A percentile compares a stretch with the other conserved stretches of the same genome.
Evolutionary conservation across 2,888 invertebrate genomes (phyloP).

Genomic region (Mechanitis mazaeus): DNA sequence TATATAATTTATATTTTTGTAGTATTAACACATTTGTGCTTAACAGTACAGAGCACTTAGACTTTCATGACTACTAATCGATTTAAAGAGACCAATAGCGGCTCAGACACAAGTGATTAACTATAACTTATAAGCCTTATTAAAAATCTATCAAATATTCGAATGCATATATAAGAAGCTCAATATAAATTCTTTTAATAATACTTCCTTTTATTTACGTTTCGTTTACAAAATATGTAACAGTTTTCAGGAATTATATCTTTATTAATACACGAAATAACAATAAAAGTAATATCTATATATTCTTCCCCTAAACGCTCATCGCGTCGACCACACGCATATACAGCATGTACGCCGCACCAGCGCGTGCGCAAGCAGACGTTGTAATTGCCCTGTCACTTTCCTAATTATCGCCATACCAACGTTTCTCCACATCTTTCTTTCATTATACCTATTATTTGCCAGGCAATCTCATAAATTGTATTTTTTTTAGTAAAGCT

Average conservation of each 20-base stretch:
- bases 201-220: too few relatives aligned
- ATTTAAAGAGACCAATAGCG: conserved; percentile 11
- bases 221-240: too few relatives aligned
- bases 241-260: too few relatives aligned
- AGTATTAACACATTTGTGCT: conserved; percentile 4
- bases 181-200: too few relatives aligned
- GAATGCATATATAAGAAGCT: background rate
- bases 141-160: background rate
- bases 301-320: background rate
- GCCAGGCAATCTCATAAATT: conserved; percentile 24
- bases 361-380: conserved; percentile 41
- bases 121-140: background rate
- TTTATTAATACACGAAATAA: too few relatives aligned
- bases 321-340: background rate
- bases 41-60: conserved; percentile 12
- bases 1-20: too few relatives aligned
- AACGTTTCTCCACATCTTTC: conserved; percentile 56
- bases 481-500: conserved; percentile 8
- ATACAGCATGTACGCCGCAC: background rate
- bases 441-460: conserved; percentile 26
- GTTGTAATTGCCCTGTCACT: conserved; percentile 68
- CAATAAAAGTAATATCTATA: too few relatives aligned
- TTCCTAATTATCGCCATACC: conserved; percentile 60
- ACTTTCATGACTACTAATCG: conserved; percentile 18
- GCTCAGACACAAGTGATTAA: conserved; percentile 10